Evolutionary conservation across 1,140 invertebrate species (phyloP), one percentile per base, ranked within the genome.

Genomic region (Lepidotrigona ventralis): DNA sequence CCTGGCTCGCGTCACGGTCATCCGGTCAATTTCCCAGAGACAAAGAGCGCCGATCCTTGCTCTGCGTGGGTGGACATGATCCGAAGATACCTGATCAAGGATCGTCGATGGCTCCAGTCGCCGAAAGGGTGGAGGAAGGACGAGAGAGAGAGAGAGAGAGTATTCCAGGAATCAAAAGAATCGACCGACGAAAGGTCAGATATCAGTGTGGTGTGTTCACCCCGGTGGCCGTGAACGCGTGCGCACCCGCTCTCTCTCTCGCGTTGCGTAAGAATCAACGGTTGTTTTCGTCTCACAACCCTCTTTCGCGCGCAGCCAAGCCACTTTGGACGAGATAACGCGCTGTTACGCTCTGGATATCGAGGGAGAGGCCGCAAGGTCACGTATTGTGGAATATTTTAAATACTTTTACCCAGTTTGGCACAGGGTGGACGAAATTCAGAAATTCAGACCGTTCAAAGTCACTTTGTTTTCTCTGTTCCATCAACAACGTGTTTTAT

Each of bases 101-200:
- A 2, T 29, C n/a, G 21, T 8, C 46, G 85, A 56, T 68, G 29
- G 66, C 19, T 19, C 33, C 33, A 4, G 29, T 21, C 26, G 39
- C 39, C 33, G 33, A 33, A 8, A 46, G 39, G 6, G 39, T 8
- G 39, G 29, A 4, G 21, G 51, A 14, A 8, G 64, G 14, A 53
- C 63, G 26, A 63, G 79, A 26, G 39, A 19, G 68, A 70, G 77
- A 84, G 83, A 86, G 70, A 84, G 87, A 88, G 92, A 93, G 91
- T 91, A 92, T 93, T 93, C 93, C 92, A 88, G 90, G 92, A 93
- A 92, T 91, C 84, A 86, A 79, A 77, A 76, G 80, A 66, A 69
- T 68, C 84, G 73, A 71, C 66, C 2, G 2, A 29, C 2, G 2
- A 29, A 33, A n/a, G 79, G 53, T 39, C 39, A 54, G 54, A 54